Evolutionary conservation across 1,140 invertebrate genomes (phyloP), one percentile per base, ranked within the genome.

Genomic region (Drosophila tropicalis): DNA sequence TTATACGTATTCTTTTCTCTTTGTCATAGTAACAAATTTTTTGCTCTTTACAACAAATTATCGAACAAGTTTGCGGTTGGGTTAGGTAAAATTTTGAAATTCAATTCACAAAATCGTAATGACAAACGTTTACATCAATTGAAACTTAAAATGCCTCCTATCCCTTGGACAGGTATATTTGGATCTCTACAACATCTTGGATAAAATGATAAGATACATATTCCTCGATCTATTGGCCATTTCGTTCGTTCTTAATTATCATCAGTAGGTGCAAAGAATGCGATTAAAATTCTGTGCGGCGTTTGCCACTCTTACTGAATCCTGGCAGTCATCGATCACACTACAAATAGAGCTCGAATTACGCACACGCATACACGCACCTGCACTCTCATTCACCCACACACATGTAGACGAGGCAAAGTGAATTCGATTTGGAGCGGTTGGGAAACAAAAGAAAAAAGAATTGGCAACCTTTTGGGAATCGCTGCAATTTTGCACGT

Each of bases 401-500:
- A 40, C 15, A 22, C 40, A 39, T 34, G 36, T 17, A 41, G 15
- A 29, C 5, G 29, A 29, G 29, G 40, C 64, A 66, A 79, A 82
- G 67, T 72, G 67, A 68, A 76, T 72, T 70, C 65, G 80, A 83
- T 79, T 79, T 79, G 67, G 71, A 60, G 62, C 56, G 34, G 39
- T 61, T 58, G 25, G 29, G 51, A 19, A 67, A 67, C 62, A 56
- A 57, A 58, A 63, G 47, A 67, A n/a, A 69, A 69, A 56, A 54
- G 56, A 63, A 56, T 65, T 57, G 70, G 70, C 44, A 81, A 79
- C 78, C 75, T 63, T 62, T 70, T 32, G 83, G 84, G 83, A 87
- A 89, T 87, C 75, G 83, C 67, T 83, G 83, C 83, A 87, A 89
- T 87, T 87, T 87, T 87, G 84, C 83, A 89, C 83, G 83, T 87